These are phyloP conservation scores for Cephus pulcher DNA, from an alignment of 2,888 invertebrate species.

Conservation along the genomic window DNA sequence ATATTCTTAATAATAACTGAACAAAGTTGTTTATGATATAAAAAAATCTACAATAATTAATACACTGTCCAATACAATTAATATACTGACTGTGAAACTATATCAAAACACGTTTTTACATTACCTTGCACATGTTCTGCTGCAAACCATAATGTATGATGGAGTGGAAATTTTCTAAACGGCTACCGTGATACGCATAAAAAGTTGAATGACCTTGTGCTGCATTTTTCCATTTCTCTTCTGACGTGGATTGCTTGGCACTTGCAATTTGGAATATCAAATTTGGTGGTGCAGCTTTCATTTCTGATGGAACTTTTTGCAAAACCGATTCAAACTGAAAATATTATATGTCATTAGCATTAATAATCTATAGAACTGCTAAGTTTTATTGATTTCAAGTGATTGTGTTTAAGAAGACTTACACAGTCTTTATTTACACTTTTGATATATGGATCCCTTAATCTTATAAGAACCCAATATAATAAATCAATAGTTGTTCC, in stretches of 20 bases:
- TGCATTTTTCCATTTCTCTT: constrained; percentile 72
- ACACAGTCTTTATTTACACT: constrained; percentile 71
- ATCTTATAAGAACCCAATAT: constrained; percentile 75
- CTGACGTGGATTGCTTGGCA: constrained; percentile 69
- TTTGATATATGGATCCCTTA: constrained; percentile 73
- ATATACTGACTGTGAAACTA: too few relatives aligned
- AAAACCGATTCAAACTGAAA: constrained; percentile 72
- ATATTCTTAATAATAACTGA: constrained; percentile 34
- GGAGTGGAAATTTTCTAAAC: constrained; percentile 84
- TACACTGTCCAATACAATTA: too few relatives aligned
- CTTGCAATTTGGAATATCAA: constrained; percentile 77
- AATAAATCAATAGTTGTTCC: constrained; percentile 73
- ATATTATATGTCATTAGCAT: constrained; percentile 9
- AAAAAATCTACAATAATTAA: not conserved
- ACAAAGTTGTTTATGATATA: constrained; percentile 7
- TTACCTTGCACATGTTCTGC: constrained; percentile 77
- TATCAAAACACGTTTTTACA: too few relatives aligned
- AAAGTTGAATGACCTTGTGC: constrained; percentile 71
- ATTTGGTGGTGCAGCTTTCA: constrained; percentile 70
- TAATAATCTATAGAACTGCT: not conserved
- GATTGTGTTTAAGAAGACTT: constrained; percentile 36
- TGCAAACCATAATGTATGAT: constrained; percentile 83
- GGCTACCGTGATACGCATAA: constrained; percentile 84
- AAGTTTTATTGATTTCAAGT: not conserved
- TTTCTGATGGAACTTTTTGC: constrained; percentile 67